Evolutionary conservation across 2,888 invertebrate species (phyloP).

Genomic region (Eugnorisma glareosa): DNA sequence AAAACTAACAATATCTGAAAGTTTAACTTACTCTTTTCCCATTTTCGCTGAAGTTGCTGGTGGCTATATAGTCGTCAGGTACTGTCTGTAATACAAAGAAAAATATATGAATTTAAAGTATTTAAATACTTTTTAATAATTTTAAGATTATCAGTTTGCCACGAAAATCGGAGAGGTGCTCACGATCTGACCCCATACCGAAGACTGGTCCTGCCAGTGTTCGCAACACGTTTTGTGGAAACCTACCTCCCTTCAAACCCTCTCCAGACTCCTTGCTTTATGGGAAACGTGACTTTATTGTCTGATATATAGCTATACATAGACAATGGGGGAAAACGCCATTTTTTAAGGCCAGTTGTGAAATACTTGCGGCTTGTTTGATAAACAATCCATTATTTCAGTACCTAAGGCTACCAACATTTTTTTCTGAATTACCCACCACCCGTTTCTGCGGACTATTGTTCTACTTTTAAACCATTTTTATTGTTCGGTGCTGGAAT

Average conservation of each 20-base stretch:
- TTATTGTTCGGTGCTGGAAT: neutral
- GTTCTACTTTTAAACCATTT: neutral
- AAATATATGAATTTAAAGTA: slow-evolving; percentile 3
- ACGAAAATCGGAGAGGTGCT: neutral
- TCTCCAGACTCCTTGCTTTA: neutral
- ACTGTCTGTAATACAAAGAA: slow-evolving; percentile 49
- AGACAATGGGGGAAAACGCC: neutral
- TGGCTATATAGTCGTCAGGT: neutral
- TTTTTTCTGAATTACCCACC: neutral
- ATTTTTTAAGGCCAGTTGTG: neutral
- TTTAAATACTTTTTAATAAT: neutral
- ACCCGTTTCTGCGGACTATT: neutral
- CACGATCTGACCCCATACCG: neutral
- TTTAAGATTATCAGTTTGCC: neutral
- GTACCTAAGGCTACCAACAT: neutral
- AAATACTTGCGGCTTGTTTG: neutral
- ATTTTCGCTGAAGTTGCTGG: slow-evolving; percentile 34
- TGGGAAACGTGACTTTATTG: neutral
- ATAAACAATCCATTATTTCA: neutral
- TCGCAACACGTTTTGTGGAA: neutral
- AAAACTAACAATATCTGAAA: neutral
- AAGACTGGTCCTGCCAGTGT: neutral
- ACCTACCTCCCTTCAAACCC: neutral
- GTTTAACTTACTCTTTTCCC: slow-evolving; percentile 68
- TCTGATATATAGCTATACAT: neutral